These are phyloP conservation scores for Cyclura pinguis DNA, from an alignment of 2,797 vertebrate species.

Conservation along the genomic window DNA sequence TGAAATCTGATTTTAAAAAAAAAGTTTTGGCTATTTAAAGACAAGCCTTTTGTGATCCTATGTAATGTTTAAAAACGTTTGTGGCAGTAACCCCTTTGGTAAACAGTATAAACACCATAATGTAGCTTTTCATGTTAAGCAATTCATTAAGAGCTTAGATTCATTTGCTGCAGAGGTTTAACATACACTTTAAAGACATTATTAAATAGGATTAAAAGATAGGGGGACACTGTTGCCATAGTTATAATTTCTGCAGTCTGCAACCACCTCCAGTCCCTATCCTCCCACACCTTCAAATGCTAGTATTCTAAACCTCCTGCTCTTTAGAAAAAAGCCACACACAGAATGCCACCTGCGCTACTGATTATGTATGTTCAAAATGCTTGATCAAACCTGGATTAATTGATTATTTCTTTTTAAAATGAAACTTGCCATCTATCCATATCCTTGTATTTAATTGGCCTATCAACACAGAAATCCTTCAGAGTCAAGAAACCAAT, in stretches of 20 bases:
- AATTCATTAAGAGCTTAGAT: slow-evolving; percentile 33
- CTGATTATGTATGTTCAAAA: background rate
- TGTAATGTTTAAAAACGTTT: slow-evolving; percentile 17
- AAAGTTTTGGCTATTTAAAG: background rate
- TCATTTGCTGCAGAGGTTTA: slow-evolving; percentile 35
- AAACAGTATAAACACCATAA: slow-evolving; percentile 8
- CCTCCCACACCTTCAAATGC: slow-evolving; percentile 55
- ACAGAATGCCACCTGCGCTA: slow-evolving; percentile 29
- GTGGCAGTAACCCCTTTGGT: slow-evolving; percentile 7
- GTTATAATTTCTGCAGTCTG: slow-evolving; percentile 58
- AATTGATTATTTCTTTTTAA: slow-evolving; percentile 7
- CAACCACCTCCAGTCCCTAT: slow-evolving; percentile 60
- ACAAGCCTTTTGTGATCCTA: background rate
- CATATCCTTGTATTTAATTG: slow-evolving; percentile 32
- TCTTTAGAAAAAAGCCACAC: slow-evolving; percentile 36
- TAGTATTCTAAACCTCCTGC: slow-evolving; percentile 27
- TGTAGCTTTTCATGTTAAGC: background rate
- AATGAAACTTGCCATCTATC: background rate
- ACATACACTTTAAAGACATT: slow-evolving; percentile 6
- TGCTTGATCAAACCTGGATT: slow-evolving; percentile 15
- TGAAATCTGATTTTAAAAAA: background rate
- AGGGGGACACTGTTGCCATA: slow-evolving; percentile 42
- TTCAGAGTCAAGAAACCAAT: slow-evolving; percentile 34
- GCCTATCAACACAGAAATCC: slow-evolving; percentile 29
- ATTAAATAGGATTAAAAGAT: slow-evolving; percentile 57